phyloP scores from a whole-genome alignment of 2,113 vertebrate genomes.

The Pseudorasbora parva region DNA sequence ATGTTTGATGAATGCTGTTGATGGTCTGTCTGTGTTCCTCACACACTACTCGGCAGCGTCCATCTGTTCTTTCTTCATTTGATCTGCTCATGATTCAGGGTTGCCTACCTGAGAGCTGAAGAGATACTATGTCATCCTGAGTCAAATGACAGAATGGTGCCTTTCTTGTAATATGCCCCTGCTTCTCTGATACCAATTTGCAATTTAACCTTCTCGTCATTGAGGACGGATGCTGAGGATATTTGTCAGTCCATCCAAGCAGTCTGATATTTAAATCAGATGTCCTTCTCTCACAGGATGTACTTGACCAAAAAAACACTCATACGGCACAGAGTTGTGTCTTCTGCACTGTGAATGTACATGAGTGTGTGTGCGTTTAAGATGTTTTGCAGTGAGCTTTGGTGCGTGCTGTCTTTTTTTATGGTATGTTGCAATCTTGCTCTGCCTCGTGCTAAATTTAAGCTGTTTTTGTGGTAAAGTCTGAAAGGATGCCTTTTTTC shows the following conservation, averaged over 20 bases:
- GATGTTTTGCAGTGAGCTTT: constrained; percentile 12
- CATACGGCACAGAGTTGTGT: constrained; percentile 46
- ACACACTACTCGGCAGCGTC: background rate
- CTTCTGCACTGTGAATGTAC: constrained; percentile 68
- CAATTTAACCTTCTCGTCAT: constrained; percentile 17
- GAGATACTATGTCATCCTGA: constrained; percentile 13
- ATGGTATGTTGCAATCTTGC: constrained; percentile 57
- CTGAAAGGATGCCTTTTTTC: constrained; percentile 51
- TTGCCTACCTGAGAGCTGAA: constrained; percentile 5
- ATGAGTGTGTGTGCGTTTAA: constrained; percentile 29
- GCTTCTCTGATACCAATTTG: constrained; percentile 2
- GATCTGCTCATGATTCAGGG: constrained; percentile 15
- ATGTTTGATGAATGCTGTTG: background rate
- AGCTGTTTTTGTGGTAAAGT: constrained; percentile 55
- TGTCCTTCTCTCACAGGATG: constrained; percentile 50
- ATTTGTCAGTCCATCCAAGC: constrained; percentile 37
- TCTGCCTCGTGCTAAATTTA: constrained; percentile 58
- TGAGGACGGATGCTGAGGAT: constrained; percentile 25
- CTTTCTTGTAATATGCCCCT: constrained; percentile 58
- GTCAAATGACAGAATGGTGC: constrained; percentile 58
- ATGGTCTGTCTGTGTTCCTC: constrained; percentile 9
- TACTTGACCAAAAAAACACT: constrained; percentile 32
- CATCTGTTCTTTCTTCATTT: background rate
- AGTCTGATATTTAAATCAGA: background rate
- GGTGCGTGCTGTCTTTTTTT: constrained; percentile 49